Base-by-base conservation (phyloP, 2,888 invertebrate species). In the Thera britannica region DNA sequence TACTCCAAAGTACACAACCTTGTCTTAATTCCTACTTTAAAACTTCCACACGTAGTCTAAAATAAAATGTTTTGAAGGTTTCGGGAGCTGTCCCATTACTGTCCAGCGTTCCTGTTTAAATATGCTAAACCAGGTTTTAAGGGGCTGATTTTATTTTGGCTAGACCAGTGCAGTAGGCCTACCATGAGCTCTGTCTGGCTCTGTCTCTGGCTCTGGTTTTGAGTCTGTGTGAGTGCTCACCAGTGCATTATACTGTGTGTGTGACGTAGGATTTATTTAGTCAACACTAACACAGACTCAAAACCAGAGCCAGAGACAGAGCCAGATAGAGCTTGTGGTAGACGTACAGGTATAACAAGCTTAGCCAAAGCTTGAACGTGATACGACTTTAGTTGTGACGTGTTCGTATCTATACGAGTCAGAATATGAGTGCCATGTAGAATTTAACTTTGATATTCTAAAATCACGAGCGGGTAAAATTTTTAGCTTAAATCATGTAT, bases 321-420 rank as follows among this genome's bases (percentile, higher is more conserved):
- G 23, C 23, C 23, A 23, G 23, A 23, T 23, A 23, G 23, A 23
- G 23, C 23, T 23, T 23, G 23, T 23, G 23, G 23, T 23, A 23
- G 23, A 23, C 23, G 0, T 23, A 23, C 0, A 23, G 38, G 56
- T 23, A 65, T 58, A 49, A 67, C 67, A 48, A 65, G 49, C 62
- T 67, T 67, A 67, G 55, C 59, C 2, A 8, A 11, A 60, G 63
- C 44, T 54, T 23, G 58, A 44, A 55, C 55, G 65, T 69, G 65
- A 59, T 35, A n/a, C 35, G 55, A 59, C 62, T 60, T 65, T 65
- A 69, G 23, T 38, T 55, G 35, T 41, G 34, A 68, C 62, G 62
- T 62, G 52, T 54, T 62, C 49, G 56, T 71, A 72, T 76, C 64
- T 66, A 71, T 57, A n/a, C 41, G 11, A 63, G 63, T 57, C 41